Percentiles rank a stretch among this genome's conserved stretches.
These are phyloP conservation scores for Lepas anatifera DNA, from an alignment of 2,888 invertebrate genomes.

Conservation along the genomic window DNA sequence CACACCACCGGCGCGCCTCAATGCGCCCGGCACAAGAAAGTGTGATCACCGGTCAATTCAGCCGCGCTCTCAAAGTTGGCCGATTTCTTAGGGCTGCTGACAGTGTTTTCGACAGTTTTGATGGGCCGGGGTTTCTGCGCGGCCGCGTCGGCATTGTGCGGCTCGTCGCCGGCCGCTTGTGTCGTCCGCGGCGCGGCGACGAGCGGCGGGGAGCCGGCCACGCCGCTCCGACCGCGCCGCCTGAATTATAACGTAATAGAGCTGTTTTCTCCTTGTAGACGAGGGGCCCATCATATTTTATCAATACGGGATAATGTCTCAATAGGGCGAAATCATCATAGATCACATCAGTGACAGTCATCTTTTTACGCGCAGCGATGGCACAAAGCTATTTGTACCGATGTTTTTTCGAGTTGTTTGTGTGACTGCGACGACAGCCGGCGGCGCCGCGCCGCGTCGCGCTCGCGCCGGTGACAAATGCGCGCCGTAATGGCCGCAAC, in stretches of 20 bases:
- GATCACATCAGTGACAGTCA: neutral
- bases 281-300: conserved; percentile 10
- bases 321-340: conserved; percentile 7
- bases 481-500: neutral
- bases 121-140: neutral
- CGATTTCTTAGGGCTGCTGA: neutral
- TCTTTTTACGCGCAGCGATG: conserved; percentile 2
- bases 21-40: neutral
- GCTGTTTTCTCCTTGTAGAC: conserved; percentile 11
- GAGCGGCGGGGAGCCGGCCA: neutral
- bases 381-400: conserved; percentile 8
- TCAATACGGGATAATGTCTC: conserved; percentile 10
- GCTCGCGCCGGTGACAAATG: neutral
- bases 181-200: neutral
- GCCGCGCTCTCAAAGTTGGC: neutral
- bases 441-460: neutral
- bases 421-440: neutral
- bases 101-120: neutral
- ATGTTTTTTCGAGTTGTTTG: conserved; percentile 10
- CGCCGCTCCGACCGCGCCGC: neutral
- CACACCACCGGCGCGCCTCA: neutral
- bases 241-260: conserved; percentile 4
- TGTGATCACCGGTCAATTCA: neutral
- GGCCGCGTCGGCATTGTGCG: neutral
- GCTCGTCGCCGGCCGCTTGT: neutral